Evolutionary conservation across 2,797 vertebrate species (phyloP).

Genomic region (Coracias cyanogaster): DNA sequence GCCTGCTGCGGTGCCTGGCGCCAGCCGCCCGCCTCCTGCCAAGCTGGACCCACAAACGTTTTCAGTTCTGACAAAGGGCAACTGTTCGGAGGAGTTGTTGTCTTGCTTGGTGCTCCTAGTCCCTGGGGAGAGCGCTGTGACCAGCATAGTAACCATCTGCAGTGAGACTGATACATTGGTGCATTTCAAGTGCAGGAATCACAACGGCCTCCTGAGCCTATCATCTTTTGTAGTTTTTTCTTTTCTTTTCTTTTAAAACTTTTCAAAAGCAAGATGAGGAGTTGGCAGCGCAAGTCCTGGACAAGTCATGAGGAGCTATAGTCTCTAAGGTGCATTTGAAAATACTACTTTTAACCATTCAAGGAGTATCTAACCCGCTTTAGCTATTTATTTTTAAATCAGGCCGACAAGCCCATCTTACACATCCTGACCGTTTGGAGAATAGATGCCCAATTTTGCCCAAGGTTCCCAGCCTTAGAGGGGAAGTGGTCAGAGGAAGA

Average conservation of each 20-base stretch:
- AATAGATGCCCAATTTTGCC: not conserved
- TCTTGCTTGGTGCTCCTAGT: conserved; percentile 33
- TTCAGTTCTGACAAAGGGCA: conserved; percentile 44
- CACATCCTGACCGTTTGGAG: not conserved
- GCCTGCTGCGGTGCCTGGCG: conserved; percentile 8
- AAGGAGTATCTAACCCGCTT: not conserved
- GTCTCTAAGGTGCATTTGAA: not conserved
- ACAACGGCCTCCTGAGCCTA: not conserved
- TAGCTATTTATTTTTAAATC: not conserved
- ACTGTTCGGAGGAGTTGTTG: conserved; percentile 52
- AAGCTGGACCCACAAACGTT: not conserved
- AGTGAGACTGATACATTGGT: not conserved
- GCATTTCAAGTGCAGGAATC: not conserved
- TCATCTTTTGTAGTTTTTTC: too few species aligned
- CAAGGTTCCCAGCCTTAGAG: not conserved
- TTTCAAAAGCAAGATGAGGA: not conserved
- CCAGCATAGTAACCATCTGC: conserved; percentile 13
- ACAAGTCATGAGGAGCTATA: not conserved
- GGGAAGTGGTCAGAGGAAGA: not conserved
- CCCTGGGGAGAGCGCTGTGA: conserved; percentile 34
- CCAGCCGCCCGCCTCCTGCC: conserved; percentile 15
- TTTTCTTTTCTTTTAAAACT: not conserved
- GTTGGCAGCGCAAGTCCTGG: not conserved
- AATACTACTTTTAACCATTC: not conserved
- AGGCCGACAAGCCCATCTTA: not conserved